Evolutionary conservation across 2,888 invertebrate species (phyloP), one percentile per base, ranked within the genome.

Genomic region (Euzetes globulus): DNA sequence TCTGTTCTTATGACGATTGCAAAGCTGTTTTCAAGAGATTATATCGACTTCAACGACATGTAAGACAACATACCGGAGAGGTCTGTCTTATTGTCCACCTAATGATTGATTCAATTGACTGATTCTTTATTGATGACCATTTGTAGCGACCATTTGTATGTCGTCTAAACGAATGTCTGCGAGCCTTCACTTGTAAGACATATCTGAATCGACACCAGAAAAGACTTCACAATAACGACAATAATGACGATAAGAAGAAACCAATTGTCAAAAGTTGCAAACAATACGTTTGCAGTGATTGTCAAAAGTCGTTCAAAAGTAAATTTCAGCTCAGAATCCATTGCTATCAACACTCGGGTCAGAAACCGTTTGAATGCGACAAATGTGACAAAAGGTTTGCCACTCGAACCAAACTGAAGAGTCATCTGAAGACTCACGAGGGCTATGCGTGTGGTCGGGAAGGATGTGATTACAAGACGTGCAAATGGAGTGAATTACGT

Each of bases 291-390:
- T 74, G 74, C 58, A 58, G 22, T 11, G 60, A 72, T 58, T 74
- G 74, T 33, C 13, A 65, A 1, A 71, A 74, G 41, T 25, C 11
- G 4, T 74, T 74, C 45, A 71, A 72, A 60, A 25, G 41, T 5
- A 74, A 74, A 41, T 74, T 71, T 47, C 29, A 65, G 19, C 37
- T 71, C 17, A 74, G 60, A 74, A 63, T 29, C 17, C 74, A 74
- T 71, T 25, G 19, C 9, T 55, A 22, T 25, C 37, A 55, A 47
- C 74, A 74, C 47, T 58, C 52, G 6, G 74, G 74, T n/a, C 45
- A 60, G 11, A 74, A 74, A 19, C 74, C 74, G 11, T 74, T 74
- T 29, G 45, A 71, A 27, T 74, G 74, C 71, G 22, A 74, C n/a
- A 15, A 63, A 74, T 74, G 74, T 27, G 71, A 74, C n/a, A 25